These are phyloP conservation scores for Danio rerio DNA, from an alignment of 2,113 vertebrate genomes.

Conservation along the genomic window GRCz12tu NC_133180.1:72022501-72023000, in stretches of 20 bases:
- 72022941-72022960: no score
- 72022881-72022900: no score
- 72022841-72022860: no score
- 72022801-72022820: no score
- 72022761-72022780: not conserved
- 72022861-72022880: no score
- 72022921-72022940: no score
- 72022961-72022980: no score
- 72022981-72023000: no score
- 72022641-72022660: not conserved
- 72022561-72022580: not conserved
- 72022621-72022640: not conserved
- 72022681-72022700: not conserved
- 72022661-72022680: not conserved
- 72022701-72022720: not conserved
- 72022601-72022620: not conserved
- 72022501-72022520: no score
- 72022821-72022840: no score
- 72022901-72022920: no score
- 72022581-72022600: not conserved
- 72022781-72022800: not conserved
- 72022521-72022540: not conserved
- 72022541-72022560: not conserved
- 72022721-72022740: not conserved
- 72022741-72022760: not conserved